Evolutionary conservation across 2,888 invertebrate genomes (phyloP), one percentile per base, ranked within the genome.

Genomic region (Lithophane ornitopus): DNA sequence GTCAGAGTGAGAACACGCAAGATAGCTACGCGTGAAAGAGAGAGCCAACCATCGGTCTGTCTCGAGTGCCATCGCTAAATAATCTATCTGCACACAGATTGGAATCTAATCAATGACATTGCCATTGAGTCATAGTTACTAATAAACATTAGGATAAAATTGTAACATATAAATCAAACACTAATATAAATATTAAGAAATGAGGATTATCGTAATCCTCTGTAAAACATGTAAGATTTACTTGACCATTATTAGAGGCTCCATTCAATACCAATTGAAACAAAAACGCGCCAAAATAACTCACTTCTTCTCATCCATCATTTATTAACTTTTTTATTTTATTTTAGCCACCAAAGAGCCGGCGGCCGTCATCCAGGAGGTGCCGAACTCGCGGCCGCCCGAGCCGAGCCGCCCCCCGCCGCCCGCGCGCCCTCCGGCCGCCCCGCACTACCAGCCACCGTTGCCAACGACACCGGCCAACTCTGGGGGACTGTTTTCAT

Each of bases 401-500:
- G 95, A 95, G 88, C 94, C 94, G 3, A 89, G 86, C 4, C 92
- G 95, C 11, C 95, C 94, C 3, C 95, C 94, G 83, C 93, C 91
- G 88, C 90, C 92, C 41, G 81, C 90, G 11, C 82, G 94, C 0
- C 94, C 94, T 39, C 95, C 90, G 68, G 92, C 93, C 7, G 94
- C 92, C 3, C 94, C 89, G 12, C 95, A 91, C 90, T 93, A 91
- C 89, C 93, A 89, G 68, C 92, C 91, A 16, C 94, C 92, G 2
- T 89, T 89, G 70, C 92, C 92, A 1, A 91, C 90, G 34, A 86
- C 86, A 0, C 91, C 93, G 0, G 90, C 92, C 81, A 94, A 89
- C 90, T 94, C 90, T 0, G 97, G 97, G 22, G 98, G 98, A 44
- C 93, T 98, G 41, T 98, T 98, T 94, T 98, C 98, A 6, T 98